Evolutionary conservation across 2,888 invertebrate genomes (phyloP), one percentile per base, ranked within the genome.

Genomic region (Seladonia tumulorum): DNA sequence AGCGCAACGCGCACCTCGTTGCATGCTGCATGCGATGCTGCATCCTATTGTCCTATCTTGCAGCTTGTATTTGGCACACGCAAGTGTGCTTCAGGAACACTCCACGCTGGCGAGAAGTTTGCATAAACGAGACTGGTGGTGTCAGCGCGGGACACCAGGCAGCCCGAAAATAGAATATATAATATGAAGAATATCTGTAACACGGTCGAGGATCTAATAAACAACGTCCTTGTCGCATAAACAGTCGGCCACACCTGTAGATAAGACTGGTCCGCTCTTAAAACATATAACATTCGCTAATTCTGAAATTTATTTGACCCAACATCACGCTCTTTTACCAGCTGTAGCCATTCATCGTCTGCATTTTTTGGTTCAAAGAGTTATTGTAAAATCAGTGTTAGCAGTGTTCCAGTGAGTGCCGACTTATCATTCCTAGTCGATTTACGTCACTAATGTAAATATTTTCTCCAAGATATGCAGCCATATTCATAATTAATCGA

Each of bases 21-120:
- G 76, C 77, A 77, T 49, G 49, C 63, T 81, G 72, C 68, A 70
- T 57, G 75, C 86, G 68, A 76, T 82, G 70, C 47, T 73, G 72
- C 77, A 82, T 76, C 68, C 80, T 73, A 86, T 82, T 75, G 86
- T 82, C 73, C 76, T 53, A 74, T 76, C 86, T 90, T 82, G 80
- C 87, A 78, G 89, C 79, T 83, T 89, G 90, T 79, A 84, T 88
- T 83, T 82, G 90, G 80, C 88, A 86, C 68, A 75, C 60, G 86
- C 85, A 72, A 86, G 83, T 77, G 82, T 80, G 80, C 88, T 90
- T 87, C 81, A 76, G 89, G 39, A 88, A 83, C 87, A 83, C 85
- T 83, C 80, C 73, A 87, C 79, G 79, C 70, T 87, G 87, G 88
- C 89, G 91, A 91, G 89, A 87, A 89, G 91, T 89, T 91, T 92